A percentile compares a stretch with the other conserved stretches of the same genome.
phyloP scores from a whole-genome alignment of 1,140 invertebrate genomes.

The Drosophila repletoides region DNA sequence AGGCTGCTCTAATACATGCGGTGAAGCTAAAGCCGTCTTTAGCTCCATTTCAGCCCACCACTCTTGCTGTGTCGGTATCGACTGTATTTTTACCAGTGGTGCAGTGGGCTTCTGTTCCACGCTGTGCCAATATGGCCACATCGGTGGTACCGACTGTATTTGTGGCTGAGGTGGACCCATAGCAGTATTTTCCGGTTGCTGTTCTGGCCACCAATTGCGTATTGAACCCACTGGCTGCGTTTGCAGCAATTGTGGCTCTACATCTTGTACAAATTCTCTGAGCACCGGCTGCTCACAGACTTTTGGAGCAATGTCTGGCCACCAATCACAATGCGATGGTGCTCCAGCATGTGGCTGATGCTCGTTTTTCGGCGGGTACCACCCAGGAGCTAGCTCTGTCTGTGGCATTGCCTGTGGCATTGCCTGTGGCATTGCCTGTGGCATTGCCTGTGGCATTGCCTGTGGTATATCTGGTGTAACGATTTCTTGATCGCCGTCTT shows the following conservation, averaged over 20 bases:
- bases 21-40: background rate
- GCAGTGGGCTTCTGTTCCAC: background rate
- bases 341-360: no score
- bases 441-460: no score
- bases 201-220: no score
- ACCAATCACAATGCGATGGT: background rate
- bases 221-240: no score
- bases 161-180: no score
- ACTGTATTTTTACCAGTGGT: no score
- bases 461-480: no score
- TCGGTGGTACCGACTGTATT: no score
- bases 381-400: background rate
- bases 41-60: background rate
- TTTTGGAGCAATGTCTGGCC: background rate
- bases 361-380: no score
- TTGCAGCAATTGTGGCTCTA: no score
- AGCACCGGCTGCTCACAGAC: background rate
- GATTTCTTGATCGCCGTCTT: background rate
- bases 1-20: background rate
- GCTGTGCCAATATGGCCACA: background rate
- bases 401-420: background rate
- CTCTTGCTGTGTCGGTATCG: background rate
- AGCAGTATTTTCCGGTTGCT: no score
- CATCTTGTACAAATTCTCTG: no score
- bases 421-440: background rate